phyloP scores from a whole-genome alignment of 2,888 invertebrate species.

The Callinectes sapidus region DNA sequence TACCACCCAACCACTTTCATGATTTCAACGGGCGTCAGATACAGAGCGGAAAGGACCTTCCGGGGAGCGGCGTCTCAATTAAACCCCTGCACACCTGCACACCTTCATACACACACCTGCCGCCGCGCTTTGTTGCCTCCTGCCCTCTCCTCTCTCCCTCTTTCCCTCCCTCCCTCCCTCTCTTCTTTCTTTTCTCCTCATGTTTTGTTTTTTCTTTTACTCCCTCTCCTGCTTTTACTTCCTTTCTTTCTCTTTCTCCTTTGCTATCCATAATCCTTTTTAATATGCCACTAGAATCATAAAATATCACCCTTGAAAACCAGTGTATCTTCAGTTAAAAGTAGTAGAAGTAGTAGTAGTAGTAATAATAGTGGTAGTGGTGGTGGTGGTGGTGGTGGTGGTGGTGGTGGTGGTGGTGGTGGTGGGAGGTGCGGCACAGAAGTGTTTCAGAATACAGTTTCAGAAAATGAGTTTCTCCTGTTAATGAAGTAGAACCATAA shows the following conservation, averaged over 20 bases:
- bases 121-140: not conserved
- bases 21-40: slow-evolving; percentile 17
- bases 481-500: too few species aligned
- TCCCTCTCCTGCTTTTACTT: not conserved
- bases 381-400: too few species aligned
- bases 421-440: too few species aligned
- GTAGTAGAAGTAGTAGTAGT: too few species aligned
- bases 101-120: not conserved
- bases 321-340: too few species aligned
- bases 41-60: slow-evolving; percentile 7
- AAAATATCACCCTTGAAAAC: too few species aligned
- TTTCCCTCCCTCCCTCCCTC: not conserved
- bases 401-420: too few species aligned
- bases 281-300: not conserved
- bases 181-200: too few species aligned
- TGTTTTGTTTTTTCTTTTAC: not conserved
- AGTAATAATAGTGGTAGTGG: too few species aligned
- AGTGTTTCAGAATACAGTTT: too few species aligned
- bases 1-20: not conserved
- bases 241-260: not conserved
- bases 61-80: not conserved
- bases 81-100: not conserved
- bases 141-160: not conserved
- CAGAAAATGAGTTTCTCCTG: too few species aligned
- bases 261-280: too few species aligned